phyloP scores from a whole-genome alignment of 2,888 invertebrate genomes.

The Lucinisca nassula region DNA sequence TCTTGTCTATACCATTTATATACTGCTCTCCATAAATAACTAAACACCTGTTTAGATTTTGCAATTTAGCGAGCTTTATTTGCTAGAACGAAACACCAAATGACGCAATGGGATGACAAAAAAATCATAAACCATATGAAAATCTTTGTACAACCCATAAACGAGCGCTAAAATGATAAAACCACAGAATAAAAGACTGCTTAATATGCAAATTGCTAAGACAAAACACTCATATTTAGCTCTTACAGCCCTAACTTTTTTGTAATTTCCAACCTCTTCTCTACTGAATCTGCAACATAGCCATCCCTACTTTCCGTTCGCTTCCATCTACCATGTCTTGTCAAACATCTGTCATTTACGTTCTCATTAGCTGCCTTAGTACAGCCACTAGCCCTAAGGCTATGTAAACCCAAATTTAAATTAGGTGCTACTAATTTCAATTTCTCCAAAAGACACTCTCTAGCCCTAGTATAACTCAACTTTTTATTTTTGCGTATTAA shows the following conservation, averaged over 20 bases:
- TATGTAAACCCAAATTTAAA: constrained; percentile 59
- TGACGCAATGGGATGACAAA: too few relatives aligned
- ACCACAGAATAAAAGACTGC: too few relatives aligned
- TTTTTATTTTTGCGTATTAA: constrained; percentile 56
- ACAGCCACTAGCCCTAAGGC: constrained; percentile 53
- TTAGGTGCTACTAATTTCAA: constrained; percentile 25
- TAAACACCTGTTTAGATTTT: too few relatives aligned
- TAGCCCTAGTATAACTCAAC: constrained; percentile 64
- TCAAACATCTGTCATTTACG: constrained; percentile 46
- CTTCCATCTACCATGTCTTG: constrained; percentile 43
- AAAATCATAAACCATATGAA: too few relatives aligned
- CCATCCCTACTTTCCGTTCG: neutral
- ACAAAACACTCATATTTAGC: neutral
- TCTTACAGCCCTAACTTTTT: neutral
- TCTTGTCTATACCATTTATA: too few relatives aligned
- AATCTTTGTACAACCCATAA: too few relatives aligned
- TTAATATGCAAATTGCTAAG: too few relatives aligned
- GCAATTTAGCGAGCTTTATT: too few relatives aligned
- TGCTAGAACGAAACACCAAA: too few relatives aligned
- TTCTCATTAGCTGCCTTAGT: constrained; percentile 52
- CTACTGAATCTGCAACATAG: neutral
- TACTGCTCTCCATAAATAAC: too few relatives aligned
- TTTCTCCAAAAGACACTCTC: constrained; percentile 37
- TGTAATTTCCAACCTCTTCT: neutral
- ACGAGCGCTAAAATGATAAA: too few relatives aligned